Base-by-base conservation (phyloP, 1,140 invertebrate genomes). In the Melanaphis sacchari region DNA sequence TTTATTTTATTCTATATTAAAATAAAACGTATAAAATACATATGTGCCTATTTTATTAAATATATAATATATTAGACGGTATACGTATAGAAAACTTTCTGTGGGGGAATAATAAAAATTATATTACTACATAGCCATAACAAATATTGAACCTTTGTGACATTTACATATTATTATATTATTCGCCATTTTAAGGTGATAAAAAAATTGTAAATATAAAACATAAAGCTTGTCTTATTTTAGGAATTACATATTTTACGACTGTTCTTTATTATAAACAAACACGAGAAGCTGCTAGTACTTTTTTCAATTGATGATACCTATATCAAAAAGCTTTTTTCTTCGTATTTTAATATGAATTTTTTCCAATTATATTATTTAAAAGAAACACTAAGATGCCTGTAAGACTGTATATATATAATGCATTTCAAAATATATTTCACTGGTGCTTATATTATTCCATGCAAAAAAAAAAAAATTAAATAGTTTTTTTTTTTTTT, bases 341-440 rank as follows among this genome's bases (percentile, higher is more conserved):
- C 9, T 76, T 43, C 21, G 38, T 91, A 43, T 46, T 76, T 76
- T 41, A 76, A 81, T 38, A 26, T 41, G 54, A 41, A 7, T 91
- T 31, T 91, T 76, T 59, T 41, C 9, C 59, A 40, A 76, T 43
- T n/a, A 66, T 91, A 82, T 91, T 91, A 21, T 38, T 91, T 76
- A 43, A 3, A 43, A 26, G 21, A 40, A 66, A 24, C 46, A 49
- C 2, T n/a, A 38, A 38, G 21, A 31, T 2, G 36, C 36, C 36
- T 15, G 5, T 76, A n/a, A 31, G 31, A 36, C 11, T 24, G 49
- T 41, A 9, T 43, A 76, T 43, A 76, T 46, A 7, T 18, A n/a
- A n/a, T 76, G 2, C 18, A 31, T 31, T 76, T n/a, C 36, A 81
- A 2, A 91, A 81, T 81, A 7, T 91, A 66, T 8, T 3, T 26